Evolutionary conservation across 2,888 invertebrate genomes (phyloP).

Genomic region (Leptura quadrifasciata): DNA sequence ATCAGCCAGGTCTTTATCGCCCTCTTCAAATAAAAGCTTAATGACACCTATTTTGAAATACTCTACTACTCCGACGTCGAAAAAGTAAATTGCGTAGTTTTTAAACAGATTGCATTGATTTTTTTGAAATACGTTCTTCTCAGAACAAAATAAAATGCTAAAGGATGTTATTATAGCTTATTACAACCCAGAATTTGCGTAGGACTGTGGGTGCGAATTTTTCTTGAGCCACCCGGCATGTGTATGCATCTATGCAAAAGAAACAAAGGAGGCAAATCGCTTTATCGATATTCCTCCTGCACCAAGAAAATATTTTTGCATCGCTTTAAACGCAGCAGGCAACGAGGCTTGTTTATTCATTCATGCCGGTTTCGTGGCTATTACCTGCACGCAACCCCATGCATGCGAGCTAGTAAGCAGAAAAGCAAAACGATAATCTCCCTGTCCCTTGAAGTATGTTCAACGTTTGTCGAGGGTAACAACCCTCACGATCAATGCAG

Average conservation of each 20-base stretch:
- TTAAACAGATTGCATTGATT: too few relatives aligned
- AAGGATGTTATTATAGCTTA: too few relatives aligned
- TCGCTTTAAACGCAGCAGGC: neutral
- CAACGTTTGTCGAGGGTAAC: neutral
- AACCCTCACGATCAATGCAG: neutral
- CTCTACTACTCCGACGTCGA: too few relatives aligned
- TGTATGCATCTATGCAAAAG: neutral
- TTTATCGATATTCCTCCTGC: neutral
- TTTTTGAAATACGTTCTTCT: too few relatives aligned
- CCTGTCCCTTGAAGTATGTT: neutral
- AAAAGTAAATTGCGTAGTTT: too few relatives aligned
- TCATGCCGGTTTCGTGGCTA: neutral
- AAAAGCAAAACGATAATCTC: neutral
- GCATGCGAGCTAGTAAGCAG: neutral
- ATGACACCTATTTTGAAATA: too few relatives aligned
- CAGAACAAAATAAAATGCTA: too few relatives aligned
- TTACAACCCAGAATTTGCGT: too few relatives aligned
- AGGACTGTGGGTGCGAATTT: neutral
- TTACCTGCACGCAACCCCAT: neutral
- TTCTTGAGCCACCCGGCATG: neutral
- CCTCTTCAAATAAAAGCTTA: too few relatives aligned
- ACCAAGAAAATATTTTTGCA: neutral
- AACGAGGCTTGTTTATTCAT: neutral
- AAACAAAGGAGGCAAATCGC: constrained; percentile 5
- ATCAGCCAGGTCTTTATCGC: too few relatives aligned